phyloP scores from a whole-genome alignment of 2,888 invertebrate species.

The Drosophila barbarae region DNA sequence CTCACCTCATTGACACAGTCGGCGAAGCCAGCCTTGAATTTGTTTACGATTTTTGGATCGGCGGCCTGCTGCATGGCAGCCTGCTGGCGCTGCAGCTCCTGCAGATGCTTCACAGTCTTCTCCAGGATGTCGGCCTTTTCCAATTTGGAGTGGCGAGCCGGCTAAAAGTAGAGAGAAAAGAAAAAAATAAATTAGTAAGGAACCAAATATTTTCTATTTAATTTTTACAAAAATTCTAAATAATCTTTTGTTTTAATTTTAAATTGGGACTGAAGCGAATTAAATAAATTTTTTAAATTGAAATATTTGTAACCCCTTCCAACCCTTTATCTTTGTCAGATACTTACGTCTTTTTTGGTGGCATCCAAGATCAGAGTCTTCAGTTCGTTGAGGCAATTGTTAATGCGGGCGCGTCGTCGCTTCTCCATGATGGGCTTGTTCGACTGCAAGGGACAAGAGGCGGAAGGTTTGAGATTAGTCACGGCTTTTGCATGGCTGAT shows the following conservation, averaged over 20 bases:
- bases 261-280: neutral
- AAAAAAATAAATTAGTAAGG: constrained; percentile 30
- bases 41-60: constrained; percentile 90
- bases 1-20: constrained; percentile 93
- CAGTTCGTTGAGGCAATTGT: constrained; percentile 92
- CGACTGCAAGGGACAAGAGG: constrained; percentile 83
- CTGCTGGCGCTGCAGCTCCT: constrained; percentile 93
- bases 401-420: constrained; percentile 91
- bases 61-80: constrained; percentile 89
- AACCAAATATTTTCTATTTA: neutral
- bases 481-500: constrained; percentile 38
- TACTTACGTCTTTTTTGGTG: constrained; percentile 93
- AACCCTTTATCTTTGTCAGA: constrained; percentile 11
- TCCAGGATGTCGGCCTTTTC: constrained; percentile 98
- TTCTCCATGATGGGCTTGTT: constrained; percentile 97
- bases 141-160: constrained; percentile 94
- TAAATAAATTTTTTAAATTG: neutral
- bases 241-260: neutral
- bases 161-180: constrained; percentile 82
- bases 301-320: neutral
- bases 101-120: constrained; percentile 95
- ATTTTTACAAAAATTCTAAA: neutral
- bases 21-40: constrained; percentile 92
- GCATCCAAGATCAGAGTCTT: constrained; percentile 92
- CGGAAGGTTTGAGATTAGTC: constrained; percentile 55